Base-by-base conservation (phyloP, 2,888 invertebrate species). In the Nemoura dubitans region DNA sequence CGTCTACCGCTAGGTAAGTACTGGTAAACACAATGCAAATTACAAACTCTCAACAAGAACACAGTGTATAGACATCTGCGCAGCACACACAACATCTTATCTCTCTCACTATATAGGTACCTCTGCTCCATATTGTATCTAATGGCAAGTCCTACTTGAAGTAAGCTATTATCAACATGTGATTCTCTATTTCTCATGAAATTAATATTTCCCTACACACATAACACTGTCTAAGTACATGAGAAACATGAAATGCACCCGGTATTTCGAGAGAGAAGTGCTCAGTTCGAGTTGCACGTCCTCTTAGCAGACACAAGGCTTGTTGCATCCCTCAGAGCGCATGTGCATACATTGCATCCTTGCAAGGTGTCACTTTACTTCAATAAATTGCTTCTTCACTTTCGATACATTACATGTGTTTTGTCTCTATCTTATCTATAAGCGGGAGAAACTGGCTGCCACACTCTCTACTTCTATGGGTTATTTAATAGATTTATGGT, bases 381-480 rank as follows among this genome's bases (percentile, higher is more conserved):
- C 21, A 59, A 14, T 59, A 59, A 59, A 10, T 59, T 59, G 14
- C 59, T 21, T 3, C 21, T 27, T 27, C n/a, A 27, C 28, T 81
- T 30, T 30, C 81, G 29, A 81, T 29, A 81, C 30, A 81, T 81
- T 81, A 81, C 81, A 81, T 29, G 81, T 81, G 81, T 30, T 81
- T 30, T 30, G 30, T 7, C 27, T 29, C 30, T n/a, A 5, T 30
- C 81, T 81, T 81, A 81, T 81, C 81, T 29, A 78, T 16, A 81
- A 21, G n/a, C 21, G 30, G 16, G n/a, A 16, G n/a, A 78, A 16
- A 28, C 81, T 29, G 59, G 36, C 36, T 26, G 3, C 80, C 14
- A 26, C 2, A 28, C 25, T 26, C 80, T 3, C 81, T 27, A 16
- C 3, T 81, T 30, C 81, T 81, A 29, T 36, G 36, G 59, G 59